Evolutionary conservation across 2,113 vertebrate species (phyloP).

Genomic region (Saguinus midas): DNA sequence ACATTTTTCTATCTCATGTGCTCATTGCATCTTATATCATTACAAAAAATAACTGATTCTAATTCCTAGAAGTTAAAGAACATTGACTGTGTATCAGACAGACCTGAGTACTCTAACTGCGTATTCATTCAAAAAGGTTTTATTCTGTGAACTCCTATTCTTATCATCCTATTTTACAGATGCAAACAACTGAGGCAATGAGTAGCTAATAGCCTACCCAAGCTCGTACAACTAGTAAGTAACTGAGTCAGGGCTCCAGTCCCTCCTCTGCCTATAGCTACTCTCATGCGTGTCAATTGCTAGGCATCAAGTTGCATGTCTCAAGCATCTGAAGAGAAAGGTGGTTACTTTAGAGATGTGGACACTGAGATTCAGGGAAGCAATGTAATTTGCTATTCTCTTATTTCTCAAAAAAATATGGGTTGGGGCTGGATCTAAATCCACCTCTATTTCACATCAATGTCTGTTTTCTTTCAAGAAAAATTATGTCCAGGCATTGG

Average conservation of each 20-base stretch:
- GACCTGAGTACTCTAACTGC: too few species aligned
- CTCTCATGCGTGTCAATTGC: not conserved
- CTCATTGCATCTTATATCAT: not conserved
- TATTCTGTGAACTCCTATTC: not conserved
- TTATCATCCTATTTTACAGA: not conserved
- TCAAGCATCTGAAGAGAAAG: not conserved
- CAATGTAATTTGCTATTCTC: not conserved
- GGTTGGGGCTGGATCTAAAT: not conserved
- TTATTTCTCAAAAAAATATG: not conserved
- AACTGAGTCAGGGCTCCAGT: not conserved
- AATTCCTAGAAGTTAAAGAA: not conserved
- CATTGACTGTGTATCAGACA: not conserved
- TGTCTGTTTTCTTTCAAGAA: not conserved
- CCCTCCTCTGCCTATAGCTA: too few species aligned
- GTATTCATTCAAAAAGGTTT: not conserved
- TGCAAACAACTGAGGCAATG: not conserved
- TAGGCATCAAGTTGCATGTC: not conserved
- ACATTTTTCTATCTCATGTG: not conserved
- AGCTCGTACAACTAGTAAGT: not conserved
- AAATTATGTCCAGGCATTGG: not conserved
- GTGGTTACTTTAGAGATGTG: not conserved
- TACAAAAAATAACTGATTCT: too few species aligned
- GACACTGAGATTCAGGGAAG: not conserved
- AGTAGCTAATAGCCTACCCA: not conserved
- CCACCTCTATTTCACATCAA: not conserved